phyloP scores from a whole-genome alignment of 2,113 vertebrate species.

The Epinephelus lanceolatus region DNA sequence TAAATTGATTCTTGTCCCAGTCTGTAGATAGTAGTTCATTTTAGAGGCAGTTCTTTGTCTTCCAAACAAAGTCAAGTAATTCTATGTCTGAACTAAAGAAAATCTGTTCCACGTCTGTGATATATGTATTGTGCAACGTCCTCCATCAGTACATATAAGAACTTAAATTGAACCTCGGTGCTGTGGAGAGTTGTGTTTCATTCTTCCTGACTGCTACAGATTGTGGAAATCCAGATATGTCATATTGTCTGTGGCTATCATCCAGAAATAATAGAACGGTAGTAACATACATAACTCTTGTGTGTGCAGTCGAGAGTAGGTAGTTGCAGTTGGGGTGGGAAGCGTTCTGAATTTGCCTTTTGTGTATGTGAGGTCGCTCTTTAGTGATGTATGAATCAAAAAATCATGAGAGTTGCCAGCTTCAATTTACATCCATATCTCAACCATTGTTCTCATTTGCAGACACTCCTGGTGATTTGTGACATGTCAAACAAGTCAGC shows the following conservation, averaged over 20 bases:
- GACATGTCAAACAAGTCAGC: neutral
- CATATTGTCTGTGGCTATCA: neutral
- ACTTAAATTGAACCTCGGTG: neutral
- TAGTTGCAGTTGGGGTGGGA: neutral
- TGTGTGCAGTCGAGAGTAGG: too few relatives aligned
- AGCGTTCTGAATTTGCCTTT: neutral
- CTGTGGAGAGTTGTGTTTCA: neutral
- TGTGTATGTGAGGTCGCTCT: neutral
- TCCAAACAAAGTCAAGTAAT: neutral
- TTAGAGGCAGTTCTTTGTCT: neutral
- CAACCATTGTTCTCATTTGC: neutral
- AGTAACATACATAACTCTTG: neutral
- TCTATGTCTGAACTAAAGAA: neutral
- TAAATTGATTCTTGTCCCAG: neutral
- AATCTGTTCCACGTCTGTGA: neutral
- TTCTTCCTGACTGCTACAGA: conserved; percentile 1
- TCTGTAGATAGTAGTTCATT: neutral
- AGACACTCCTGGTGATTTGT: conserved; percentile 7
- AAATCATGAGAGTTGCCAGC: neutral
- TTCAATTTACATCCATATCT: conserved; percentile 4
- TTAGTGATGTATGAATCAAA: conserved; percentile 11
- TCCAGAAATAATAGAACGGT: neutral
- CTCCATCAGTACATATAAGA: neutral
- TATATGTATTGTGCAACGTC: neutral
- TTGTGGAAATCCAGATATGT: conserved; percentile 1